These are phyloP conservation scores for Lagenorhynchus albirostris DNA, from an alignment of 2,113 vertebrate genomes.

Conservation along the genomic window DNA sequence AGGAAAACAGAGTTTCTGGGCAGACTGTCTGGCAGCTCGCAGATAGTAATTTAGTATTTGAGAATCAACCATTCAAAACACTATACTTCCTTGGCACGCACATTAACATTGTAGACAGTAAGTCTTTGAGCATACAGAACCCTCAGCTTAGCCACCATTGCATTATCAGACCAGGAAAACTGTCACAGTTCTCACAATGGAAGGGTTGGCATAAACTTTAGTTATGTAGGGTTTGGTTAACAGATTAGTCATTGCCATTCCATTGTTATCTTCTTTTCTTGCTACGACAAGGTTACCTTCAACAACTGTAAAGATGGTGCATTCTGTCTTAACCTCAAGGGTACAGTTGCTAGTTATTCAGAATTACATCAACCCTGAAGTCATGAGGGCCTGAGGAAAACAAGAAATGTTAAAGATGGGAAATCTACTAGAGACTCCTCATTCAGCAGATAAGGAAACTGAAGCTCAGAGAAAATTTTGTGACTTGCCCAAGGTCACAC, in stretches of 20 bases:
- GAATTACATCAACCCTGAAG: background rate
- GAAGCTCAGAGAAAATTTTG: background rate
- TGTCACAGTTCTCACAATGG: background rate
- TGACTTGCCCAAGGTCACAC: background rate
- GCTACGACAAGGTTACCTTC: background rate
- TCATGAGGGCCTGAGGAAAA: background rate
- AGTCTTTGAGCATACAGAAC: background rate
- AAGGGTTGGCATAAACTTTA: background rate
- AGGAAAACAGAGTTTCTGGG: background rate
- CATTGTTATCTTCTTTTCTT: background rate
- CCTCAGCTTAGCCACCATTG: background rate
- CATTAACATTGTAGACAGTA: background rate
- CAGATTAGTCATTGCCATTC: background rate
- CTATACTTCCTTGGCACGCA: background rate
- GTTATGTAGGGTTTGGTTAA: background rate
- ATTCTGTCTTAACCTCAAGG: background rate
- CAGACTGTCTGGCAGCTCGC: background rate
- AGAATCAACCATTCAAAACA: background rate
- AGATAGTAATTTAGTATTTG: background rate
- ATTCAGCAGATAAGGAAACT: background rate
- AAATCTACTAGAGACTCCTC: background rate
- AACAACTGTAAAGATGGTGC: background rate
- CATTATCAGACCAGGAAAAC: background rate
- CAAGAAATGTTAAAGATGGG: background rate
- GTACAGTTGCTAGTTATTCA: background rate